Base-by-base conservation (phyloP, 2,113 vertebrate genomes). In the Tyrannus savana region DNA sequence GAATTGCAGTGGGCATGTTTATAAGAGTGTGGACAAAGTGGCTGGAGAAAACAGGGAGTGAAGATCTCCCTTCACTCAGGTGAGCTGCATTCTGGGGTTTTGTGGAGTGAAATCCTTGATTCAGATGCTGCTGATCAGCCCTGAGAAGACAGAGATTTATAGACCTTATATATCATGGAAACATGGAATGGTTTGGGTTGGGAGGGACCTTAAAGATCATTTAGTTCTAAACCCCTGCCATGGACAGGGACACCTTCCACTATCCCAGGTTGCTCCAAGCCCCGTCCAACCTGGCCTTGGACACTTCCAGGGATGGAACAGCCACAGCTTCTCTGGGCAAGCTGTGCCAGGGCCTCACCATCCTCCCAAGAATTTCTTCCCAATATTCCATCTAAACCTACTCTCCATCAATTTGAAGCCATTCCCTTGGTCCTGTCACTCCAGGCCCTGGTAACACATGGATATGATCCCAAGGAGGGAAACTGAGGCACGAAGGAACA, bases 271-370 rank as follows among this genome's bases (percentile, higher is more conserved):
- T 55, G 8, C 15, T 79, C 56, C 74, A 53, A 53, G 39, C 14
- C 1, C 18, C 12, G 1, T 37, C 42, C 59, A 73, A 7, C 12
- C 35, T 11, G 12, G 2, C 22, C 44, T 50, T 27, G 1, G 2
- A 42, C 4, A 23, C 4, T 58, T 50, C 5, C 12, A 73, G 37
- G 31, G 44, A 27, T 23, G 52, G 27, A 6, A 2, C 14, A 50
- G 7, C 9, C 58, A 31, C 59, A 33, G 8, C 5, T 58, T 3
- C 50, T 28, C 67, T 66, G 17, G 42, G 5, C 2, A 50, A 44
- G 14, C 9, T 33, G 9, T 50, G 30, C 31, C 50, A 50, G 21
- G 8, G 18, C 14, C 56, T 31, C 75, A 1, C 6, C 8, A 49
- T 6, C 14, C 25, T 80, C 21, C 8, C 10, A 27, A 33, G 11